Base-by-base conservation (phyloP, 2,113 vertebrate genomes). In the Lepidiolamprologus cunningtoni region DNA sequence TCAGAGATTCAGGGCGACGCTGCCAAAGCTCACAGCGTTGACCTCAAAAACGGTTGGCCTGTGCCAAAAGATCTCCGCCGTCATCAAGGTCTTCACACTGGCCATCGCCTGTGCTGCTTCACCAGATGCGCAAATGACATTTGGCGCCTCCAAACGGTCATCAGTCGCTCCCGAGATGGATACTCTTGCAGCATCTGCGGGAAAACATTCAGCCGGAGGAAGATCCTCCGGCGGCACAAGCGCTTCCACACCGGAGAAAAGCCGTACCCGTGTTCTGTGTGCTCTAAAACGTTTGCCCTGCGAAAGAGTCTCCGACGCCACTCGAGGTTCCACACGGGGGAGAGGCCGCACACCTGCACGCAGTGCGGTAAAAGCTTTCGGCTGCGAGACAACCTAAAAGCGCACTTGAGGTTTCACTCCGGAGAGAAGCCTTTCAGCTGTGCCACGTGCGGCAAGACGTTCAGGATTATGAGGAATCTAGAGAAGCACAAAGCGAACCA, bases 31-130 rank as follows among this genome's bases (percentile, higher is more conserved):
- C 23, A 52, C 1, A 4, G 6, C 2, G 21, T n/a, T 4, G 11
- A 86, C 35, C 14, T 14, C 23, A 73, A 55, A 13, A 79, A 19
- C 3, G 76, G 37, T 1, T 40, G 14, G 35, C 85, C 81, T 21
- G 21, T 88, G 33, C 95, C 93, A 9, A 96, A 93, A 92, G 96
- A 96, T 57, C 93, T 97, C 17, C 94, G 96, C 8, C 86, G 33
- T 19, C 96, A 97, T 81, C 95, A 96, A 37, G 83, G 95, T 10
- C 71, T 83, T 9, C 96, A 97, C 92, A 97, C 96, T 0, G 96
- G 96, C 16, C 95, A 91, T 7, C 94, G 96, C 12, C 93, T 96
- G 53, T 97, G 96, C 90, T 96, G 96, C 89, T 97, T 95, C 89
- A 90, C 88, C 5, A 79, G 73, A 3, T 94, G 95, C 6, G 93